A percentile compares a stretch with the other conserved stretches of the same genome.
Conservation (phyloP, 2,797 vertebrate genomes). For the Rhabdophis nuchalis region DNA sequence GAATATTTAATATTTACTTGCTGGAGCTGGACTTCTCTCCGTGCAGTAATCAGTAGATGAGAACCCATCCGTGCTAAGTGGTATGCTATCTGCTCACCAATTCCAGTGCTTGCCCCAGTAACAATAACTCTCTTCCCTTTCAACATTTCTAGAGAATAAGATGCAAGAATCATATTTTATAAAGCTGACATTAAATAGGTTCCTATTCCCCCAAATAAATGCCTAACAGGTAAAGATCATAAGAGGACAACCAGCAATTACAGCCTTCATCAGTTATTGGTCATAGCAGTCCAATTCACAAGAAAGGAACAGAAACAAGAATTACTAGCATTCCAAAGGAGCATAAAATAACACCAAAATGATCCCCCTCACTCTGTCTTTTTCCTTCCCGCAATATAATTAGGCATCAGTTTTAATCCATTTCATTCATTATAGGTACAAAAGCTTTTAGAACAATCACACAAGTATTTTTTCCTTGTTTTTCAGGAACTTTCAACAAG, state of each 20-base stretch:
- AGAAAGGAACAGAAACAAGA: not conserved
- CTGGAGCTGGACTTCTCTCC: slow-evolving; percentile 40
- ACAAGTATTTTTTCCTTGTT: not conserved
- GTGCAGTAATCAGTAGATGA: slow-evolving; percentile 49
- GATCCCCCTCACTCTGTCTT: not conserved
- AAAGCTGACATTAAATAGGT: not conserved
- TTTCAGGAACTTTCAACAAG: accelerated
- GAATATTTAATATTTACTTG: slow-evolving; percentile 38
- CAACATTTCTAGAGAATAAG: slow-evolving; percentile 42
- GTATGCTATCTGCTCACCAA: slow-evolving; percentile 56
- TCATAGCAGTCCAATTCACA: accelerated
- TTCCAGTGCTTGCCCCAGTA: slow-evolving; percentile 54
- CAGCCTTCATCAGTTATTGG: accelerated
- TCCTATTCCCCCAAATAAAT: not conserved
- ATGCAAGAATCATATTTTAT: not conserved
- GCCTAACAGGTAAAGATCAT: not conserved
- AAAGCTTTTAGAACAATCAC: not conserved
- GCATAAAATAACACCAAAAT: not conserved
- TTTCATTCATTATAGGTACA: not conserved
- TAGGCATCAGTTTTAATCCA: not conserved
- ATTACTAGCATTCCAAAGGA: not conserved
- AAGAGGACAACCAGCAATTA: not conserved
- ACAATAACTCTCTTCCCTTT: slow-evolving; percentile 48
- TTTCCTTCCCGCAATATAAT: not conserved
- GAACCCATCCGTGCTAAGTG: slow-evolving; percentile 52